Base-by-base conservation (phyloP, 2,113 vertebrate species). In the Corythornis vintsioides region DNA sequence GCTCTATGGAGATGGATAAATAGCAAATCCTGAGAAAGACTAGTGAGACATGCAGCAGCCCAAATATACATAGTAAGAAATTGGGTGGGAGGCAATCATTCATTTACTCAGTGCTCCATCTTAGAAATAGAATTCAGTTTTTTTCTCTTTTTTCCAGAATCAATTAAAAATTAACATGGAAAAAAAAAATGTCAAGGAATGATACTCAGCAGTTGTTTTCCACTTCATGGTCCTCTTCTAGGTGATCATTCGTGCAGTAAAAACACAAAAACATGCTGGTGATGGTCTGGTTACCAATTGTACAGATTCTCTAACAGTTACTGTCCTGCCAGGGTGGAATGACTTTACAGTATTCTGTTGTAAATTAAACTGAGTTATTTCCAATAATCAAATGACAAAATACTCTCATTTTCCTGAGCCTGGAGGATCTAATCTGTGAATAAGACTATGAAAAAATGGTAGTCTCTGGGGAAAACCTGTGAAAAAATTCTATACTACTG, bases 301-400 rank as follows among this genome's bases (percentile, higher is more conserved):
- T n/a, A 78, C 29, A 67, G 10, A 78, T 56, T 63, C 29, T 57
- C 33, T 74, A 70, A 67, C 24, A 53, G 24, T 57, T 43, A 84
- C 57, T 47, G 47, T 66, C 22, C 38, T 60, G 70, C 7, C 35
- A 82, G 29, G 7, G 67, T 16, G 20, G 29, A 86, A 55, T 47
- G n/a, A 76, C 25, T 74, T 64, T 64, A 67, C 29, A 88, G 59
- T 52, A 80, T 45, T 71, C 26, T 75, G 13, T 13, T 84, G n/a
- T 64, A 94, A 93, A 90, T 90, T 78, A 81, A 92, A 81, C n/a
- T 15, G 14, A 80, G 38, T 43, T 77, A 83, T 88, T 95, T 40
- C n/a, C 70, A 86, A 78, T 75, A 92, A 88, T 50, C 73, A 78
- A 90, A 77, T 60, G 53, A 90, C 19, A 94, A 73, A 92, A 67